Evolutionary conservation across 2,113 vertebrate genomes (phyloP).

Genomic region (Podarcis muralis): DNA sequence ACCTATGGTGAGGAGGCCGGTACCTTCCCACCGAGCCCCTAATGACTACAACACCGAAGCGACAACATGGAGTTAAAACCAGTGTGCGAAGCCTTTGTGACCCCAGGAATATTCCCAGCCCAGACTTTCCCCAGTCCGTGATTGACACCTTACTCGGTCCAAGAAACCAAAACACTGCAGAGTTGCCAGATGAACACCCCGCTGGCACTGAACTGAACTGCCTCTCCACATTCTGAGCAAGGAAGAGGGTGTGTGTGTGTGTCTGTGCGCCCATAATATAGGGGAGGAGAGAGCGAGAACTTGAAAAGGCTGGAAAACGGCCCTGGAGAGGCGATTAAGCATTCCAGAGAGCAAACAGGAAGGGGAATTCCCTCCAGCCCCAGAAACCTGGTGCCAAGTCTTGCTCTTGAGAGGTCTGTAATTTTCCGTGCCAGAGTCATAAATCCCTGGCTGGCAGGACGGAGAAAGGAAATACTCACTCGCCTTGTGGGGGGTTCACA

Average conservation of each 20-base stretch:
- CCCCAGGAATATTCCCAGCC: background rate
- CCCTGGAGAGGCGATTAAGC: slow-evolving; percentile 5
- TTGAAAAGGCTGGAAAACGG: background rate
- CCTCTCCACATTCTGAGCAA: background rate
- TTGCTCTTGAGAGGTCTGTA: slow-evolving; percentile 12
- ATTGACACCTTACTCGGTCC: background rate
- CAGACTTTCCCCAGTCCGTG: background rate
- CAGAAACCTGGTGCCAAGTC: background rate
- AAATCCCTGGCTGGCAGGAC: background rate
- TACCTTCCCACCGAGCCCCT: background rate
- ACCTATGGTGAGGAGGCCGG: background rate
- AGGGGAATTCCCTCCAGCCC: slow-evolving; percentile 5
- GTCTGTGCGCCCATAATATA: background rate
- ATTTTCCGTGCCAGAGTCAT: slow-evolving; percentile 24
- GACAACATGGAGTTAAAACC: too few relatives aligned
- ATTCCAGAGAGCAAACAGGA: background rate
- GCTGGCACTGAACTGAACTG: background rate
- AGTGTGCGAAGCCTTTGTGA: background rate
- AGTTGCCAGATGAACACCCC: background rate
- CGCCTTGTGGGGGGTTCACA: background rate
- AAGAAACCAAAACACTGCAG: background rate
- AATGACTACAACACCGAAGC: background rate
- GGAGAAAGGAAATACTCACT: background rate
- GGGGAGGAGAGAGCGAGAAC: too few relatives aligned
- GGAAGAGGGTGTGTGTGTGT: background rate